Base-by-base conservation (phyloP, 2,113 vertebrate species). In the Psammodynastes pulverulentus region DNA sequence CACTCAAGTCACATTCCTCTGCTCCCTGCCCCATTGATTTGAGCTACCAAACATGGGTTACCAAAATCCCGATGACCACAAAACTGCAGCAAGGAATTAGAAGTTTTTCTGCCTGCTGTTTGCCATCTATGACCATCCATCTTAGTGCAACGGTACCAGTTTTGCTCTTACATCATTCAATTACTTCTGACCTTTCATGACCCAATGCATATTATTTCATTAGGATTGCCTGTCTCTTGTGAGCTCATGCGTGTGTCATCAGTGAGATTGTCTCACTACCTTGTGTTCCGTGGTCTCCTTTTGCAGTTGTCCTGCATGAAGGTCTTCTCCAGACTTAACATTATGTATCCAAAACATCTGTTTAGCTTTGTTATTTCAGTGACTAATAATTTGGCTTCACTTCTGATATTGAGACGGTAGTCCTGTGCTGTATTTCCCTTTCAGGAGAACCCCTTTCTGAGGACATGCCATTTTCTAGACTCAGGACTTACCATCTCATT, bases 1-100 rank as follows among this genome's bases (percentile, higher is more conserved):
- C 52, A 84, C 67, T 34, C 89, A 39, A 43, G 52, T 34, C 48
- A 49, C 92, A 62, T 93, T 93, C 92, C 49, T 88, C n/a, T 21
- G n/a, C 86, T 58, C 72, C 29, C 45, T 49, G 24, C 29, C 24
- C 52, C 23, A 15, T 87, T 52, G 72, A 43, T 79, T 21, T 43
- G 17, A 21, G 17, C 72, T 43, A 79, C 34, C 34, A 79, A 79
- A 39, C 0, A 1, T 39, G 72, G 34, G 34, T 7, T 79, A 39
- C 34, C 34, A 9, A 79, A 79, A 43, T 43, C 72, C 72, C 0
- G 34, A 39, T 39, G 13, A 39, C n/a, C 13, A 34, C 62, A 34
- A 72, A 34, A 72, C 1, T 15, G n/a, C 67, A 72, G 15, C n/a
- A 72, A 39, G n/a, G 13, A 39, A 34, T 34, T 72, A 72, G 67